Evolutionary conservation across 1,140 invertebrate genomes (phyloP).

Genomic region (Drosophila paulistorum): DNA sequence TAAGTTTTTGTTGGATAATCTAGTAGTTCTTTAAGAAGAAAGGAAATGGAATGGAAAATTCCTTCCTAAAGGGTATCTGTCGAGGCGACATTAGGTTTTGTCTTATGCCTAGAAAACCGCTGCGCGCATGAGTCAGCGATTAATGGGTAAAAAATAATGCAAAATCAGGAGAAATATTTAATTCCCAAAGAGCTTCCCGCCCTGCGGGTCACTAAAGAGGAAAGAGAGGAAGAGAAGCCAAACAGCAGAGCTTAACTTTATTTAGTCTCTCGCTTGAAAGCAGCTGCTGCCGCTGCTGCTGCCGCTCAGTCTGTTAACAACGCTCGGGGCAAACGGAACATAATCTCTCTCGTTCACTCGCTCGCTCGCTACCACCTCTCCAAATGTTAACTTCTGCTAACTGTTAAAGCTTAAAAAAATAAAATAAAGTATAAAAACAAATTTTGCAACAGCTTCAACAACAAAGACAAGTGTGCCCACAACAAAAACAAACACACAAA

Average conservation of each 20-base stretch:
- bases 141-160: constrained; percentile 39
- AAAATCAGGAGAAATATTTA: constrained; percentile 7
- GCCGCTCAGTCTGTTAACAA: constrained; percentile 53
- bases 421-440: constrained; percentile 14
- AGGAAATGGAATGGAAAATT: no score
- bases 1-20: no score
- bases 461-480: neutral
- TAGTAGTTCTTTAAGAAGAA: no score
- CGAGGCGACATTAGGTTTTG: neutral
- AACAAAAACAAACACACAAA: neutral
- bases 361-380: neutral
- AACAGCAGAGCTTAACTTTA: constrained; percentile 17
- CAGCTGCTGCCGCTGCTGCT: constrained; percentile 14
- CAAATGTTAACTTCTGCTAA: constrained; percentile 1
- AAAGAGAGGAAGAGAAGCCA: constrained; percentile 18
- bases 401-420: constrained; percentile 1
- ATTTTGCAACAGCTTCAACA: constrained; percentile 5
- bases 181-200: constrained; percentile 11
- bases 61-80: neutral
- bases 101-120: neutral
- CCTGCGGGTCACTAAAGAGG: neutral
- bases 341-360: constrained; percentile 22
- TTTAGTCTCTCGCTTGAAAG: constrained; percentile 17
- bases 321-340: constrained; percentile 42
- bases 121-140: constrained; percentile 56